Conservation (phyloP, 2,113 vertebrate species). For the Dipodomys merriami region DNA sequence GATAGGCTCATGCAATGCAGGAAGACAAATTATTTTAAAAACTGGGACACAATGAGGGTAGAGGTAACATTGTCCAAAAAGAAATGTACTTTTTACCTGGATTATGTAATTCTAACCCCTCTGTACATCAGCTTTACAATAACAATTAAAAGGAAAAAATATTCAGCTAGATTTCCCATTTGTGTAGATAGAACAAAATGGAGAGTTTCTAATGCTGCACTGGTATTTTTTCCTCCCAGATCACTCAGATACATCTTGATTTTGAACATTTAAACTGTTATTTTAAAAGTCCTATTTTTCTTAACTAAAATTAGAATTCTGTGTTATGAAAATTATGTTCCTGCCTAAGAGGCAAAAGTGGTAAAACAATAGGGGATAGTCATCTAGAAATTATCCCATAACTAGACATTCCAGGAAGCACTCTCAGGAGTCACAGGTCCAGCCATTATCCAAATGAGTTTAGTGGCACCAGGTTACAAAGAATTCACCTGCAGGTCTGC, state of each 20-base stretch:
- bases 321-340: neutral
- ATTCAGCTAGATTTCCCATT: neutral
- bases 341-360: neutral
- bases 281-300: constrained; percentile 4
- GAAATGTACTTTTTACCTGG: too few relatives aligned
- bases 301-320: constrained; percentile 8
- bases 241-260: neutral
- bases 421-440: neutral
- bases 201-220: constrained; percentile 20
- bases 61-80: too few relatives aligned
- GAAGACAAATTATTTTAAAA: too few relatives aligned
- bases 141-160: neutral
- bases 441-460: neutral
- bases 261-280: neutral
- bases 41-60: too few relatives aligned
- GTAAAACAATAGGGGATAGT: neutral
- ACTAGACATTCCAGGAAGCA: neutral
- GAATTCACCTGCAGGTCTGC: neutral
- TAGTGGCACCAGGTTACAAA: neutral
- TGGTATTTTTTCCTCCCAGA: neutral
- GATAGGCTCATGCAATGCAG: neutral
- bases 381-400: neutral
- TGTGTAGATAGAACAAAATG: neutral
- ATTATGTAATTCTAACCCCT: too few relatives aligned
- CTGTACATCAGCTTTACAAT: too few relatives aligned